phyloP scores from a whole-genome alignment of 1,140 invertebrate genomes.

The Halyomorpha halys region DNA sequence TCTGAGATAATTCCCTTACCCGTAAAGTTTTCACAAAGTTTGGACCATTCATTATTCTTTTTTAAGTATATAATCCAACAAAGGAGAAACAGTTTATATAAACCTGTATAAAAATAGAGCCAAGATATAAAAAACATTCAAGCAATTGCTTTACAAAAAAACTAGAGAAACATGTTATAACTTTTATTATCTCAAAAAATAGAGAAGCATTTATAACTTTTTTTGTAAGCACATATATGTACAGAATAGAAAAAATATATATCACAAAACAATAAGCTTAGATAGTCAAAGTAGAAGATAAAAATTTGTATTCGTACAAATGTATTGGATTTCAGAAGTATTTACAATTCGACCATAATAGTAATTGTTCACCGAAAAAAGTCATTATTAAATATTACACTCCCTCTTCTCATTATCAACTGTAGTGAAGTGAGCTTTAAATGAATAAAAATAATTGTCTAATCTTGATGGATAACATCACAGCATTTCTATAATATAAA shows the following conservation, averaged over 20 bases:
- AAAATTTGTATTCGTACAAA: no score
- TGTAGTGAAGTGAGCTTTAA: no score
- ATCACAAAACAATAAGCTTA: conserved; percentile 4
- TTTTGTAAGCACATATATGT: conserved; percentile 3
- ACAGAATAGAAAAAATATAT: conserved; percentile 8
- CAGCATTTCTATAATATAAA: no score
- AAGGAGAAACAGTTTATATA: conserved; percentile 1
- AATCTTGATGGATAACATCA: no score
- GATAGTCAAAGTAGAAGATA: background rate
- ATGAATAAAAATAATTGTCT: no score
- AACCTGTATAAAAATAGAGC: conserved; percentile 5
- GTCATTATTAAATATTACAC: no score
- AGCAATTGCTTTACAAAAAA: conserved; percentile 13
- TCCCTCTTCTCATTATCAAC: no score
- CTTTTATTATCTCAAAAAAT: conserved; percentile 4
- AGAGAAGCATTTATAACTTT: conserved; percentile 2
- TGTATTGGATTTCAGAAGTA: no score
- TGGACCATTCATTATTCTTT: background rate
- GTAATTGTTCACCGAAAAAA: no score
- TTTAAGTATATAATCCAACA: background rate
- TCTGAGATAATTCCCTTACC: no score
- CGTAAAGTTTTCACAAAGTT: conserved; percentile 8
- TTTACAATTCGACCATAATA: no score
- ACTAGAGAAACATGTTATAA: conserved; percentile 2
- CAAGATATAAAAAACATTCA: conserved; percentile 20